Base-by-base conservation (phyloP, 2,113 vertebrate species). In the Macrotus californicus region DNA sequence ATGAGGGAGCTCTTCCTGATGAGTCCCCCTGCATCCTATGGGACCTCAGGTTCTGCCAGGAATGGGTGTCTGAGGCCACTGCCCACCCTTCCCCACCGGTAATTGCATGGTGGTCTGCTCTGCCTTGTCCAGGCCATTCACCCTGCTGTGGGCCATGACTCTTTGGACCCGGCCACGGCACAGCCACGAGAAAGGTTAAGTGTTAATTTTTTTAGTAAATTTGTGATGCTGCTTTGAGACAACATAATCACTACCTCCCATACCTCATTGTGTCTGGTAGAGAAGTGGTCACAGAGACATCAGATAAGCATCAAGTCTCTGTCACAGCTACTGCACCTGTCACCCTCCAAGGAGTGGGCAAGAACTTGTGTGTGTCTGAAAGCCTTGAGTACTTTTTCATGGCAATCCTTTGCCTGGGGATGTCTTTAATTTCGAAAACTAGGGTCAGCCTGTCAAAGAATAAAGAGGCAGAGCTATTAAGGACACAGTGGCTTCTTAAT, bases 181-280 rank as follows among this genome's bases (percentile, higher is more conserved):
- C n/a, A 19, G 59, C 83, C 76, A n/a, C 91, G 87, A 93, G 95
- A 96, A 97, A 97, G 91, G 93, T 97, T 94, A 97, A 96, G 72
- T 96, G 95, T 96, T 96, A 97, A 94, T 96, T 97, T 95, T n/a
- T 84, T 75, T 56, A 0, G 2, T 96, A 93, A 95, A 97, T 96
- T 91, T 75, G 89, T 94, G 77, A 66, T 80, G 90, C 88, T 93
- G 96, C 96, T 97, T 97, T 64, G 96, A 97, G 97, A 97, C 93
- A 96, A 36, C 93, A 73, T 94, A 70, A 31, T 95, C 95, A 96
- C 94, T 75, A n/a, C 54, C 95, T 97, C 89, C 36, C 72, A 85
- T 48, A 67, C 54, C 67, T 73, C 54, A 83, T 50, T 52, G 72
- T 96, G 41, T 97, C 96, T 97, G 24, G 64, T 96, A 50, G 61